Base-by-base conservation (phyloP, 1,140 invertebrate genomes). In the Hormaphis cornu region DNA sequence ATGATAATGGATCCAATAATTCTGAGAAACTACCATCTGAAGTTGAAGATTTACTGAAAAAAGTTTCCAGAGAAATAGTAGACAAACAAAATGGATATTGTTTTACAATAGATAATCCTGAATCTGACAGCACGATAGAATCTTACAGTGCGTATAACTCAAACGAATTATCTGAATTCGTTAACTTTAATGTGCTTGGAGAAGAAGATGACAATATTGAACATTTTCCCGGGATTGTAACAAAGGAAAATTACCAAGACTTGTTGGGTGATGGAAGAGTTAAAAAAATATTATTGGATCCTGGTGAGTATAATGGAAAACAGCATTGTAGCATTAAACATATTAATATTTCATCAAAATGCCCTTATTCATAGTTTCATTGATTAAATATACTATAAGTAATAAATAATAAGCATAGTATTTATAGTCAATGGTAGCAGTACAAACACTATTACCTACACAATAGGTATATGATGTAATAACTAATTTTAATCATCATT, bases 301-400 rank as follows among this genome's bases (percentile, higher is more conserved):
- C 14, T 1, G 54, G 54, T 53, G 4, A 66, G 69, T 28, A 56
- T 69, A 16, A n/a, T n/a, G n/a, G n/a, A n/a, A n/a, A n/a, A n/a
- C n/a, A n/a, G n/a, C n/a, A n/a, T n/a, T n/a, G n/a, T n/a, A n/a
- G n/a, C n/a, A n/a, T n/a, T n/a, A n/a, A n/a, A n/a, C n/a, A n/a
- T n/a, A n/a, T n/a, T n/a, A n/a, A n/a, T n/a, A n/a, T n/a, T n/a
- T n/a, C n/a, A n/a, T n/a, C n/a, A n/a, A n/a, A n/a, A n/a, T n/a
- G n/a, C n/a, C n/a, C n/a, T n/a, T n/a, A n/a, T n/a, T n/a, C n/a
- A n/a, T n/a, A n/a, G n/a, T n/a, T n/a, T n/a, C n/a, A n/a, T n/a
- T n/a, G n/a, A n/a, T n/a, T n/a, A n/a, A n/a, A n/a, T n/a, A n/a
- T n/a, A n/a, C n/a, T n/a, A n/a, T n/a, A n/a, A n/a, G n/a, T n/a